These are phyloP conservation scores for Tortrix viridana DNA, from an alignment of 2,888 invertebrate species.

Conservation along the genomic window DNA sequence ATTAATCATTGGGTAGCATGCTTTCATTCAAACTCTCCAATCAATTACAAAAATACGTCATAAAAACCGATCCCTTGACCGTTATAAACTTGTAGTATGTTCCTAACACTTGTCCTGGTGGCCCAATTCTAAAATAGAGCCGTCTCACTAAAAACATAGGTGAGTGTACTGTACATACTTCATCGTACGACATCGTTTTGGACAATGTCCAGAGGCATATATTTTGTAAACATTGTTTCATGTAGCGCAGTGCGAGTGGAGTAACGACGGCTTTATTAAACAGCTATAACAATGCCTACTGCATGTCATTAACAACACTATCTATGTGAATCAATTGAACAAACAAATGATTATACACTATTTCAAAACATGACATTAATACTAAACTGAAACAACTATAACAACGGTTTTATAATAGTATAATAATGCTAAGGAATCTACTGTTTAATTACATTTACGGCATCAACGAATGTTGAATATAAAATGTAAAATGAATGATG, in stretches of 20 bases:
- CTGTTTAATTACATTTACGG: constrained; percentile 46
- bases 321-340: constrained; percentile 46
- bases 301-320: constrained; percentile 48
- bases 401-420: constrained; percentile 27
- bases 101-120: constrained; percentile 62
- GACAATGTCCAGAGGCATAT: constrained; percentile 75
- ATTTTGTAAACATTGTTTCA: constrained; percentile 76
- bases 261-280: constrained; percentile 58
- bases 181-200: constrained; percentile 70
- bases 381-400: constrained; percentile 47
- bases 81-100: constrained; percentile 58
- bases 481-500: constrained; percentile 75
- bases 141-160: constrained; percentile 69
- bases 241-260: constrained; percentile 67
- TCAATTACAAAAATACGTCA: constrained; percentile 47
- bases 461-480: constrained; percentile 58
- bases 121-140: constrained; percentile 73
- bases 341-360: constrained; percentile 60
- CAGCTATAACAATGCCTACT: constrained; percentile 52
- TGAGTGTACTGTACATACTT: constrained; percentile 62
- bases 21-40: constrained; percentile 52
- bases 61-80: constrained; percentile 53
- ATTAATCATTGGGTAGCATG: constrained; percentile 65
- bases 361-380: constrained; percentile 51
- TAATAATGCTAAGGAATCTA: constrained; percentile 43